Conservation (phyloP, 37 sponge, comb jelly and placozoan genomes). For the Spongilla lacustris region DNA sequence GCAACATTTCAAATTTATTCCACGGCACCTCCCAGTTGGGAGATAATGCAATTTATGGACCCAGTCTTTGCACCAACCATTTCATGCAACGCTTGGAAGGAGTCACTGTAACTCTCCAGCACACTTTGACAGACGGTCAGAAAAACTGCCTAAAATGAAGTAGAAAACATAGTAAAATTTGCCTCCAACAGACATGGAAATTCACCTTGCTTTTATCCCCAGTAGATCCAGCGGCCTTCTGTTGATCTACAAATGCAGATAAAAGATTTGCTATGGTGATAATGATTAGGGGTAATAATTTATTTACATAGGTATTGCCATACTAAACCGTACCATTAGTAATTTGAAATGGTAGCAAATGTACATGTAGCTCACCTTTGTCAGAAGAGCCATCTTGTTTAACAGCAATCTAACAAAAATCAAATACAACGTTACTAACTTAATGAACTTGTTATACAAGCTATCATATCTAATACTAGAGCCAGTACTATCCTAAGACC, state of each 20-base stretch:
- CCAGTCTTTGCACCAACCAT: conserved; percentile 27
- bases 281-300: too few species aligned
- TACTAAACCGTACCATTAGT: too few species aligned
- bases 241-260: background rate
- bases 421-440: too few species aligned
- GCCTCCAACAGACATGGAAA: background rate
- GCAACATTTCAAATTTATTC: background rate
- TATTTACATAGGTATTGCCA: too few species aligned
- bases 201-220: background rate
- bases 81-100: conserved; percentile 37
- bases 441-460: too few species aligned
- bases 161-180: background rate
- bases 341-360: too few species aligned
- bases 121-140: conserved; percentile 20
- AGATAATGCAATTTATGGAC: background rate
- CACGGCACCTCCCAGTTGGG: conserved; percentile 15
- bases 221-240: background rate
- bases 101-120: conserved; percentile 66
- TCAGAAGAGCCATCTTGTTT: too few species aligned
- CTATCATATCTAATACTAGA: too few species aligned
- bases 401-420: too few species aligned
- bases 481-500: too few species aligned
- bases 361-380: too few species aligned
- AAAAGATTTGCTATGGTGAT: background rate
- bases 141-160: background rate